Percentiles rank a stretch among this genome's conserved stretches.
Evolutionary conservation across 2,797 vertebrate genomes (phyloP).

Genomic region (Pangasius krempfi): DNA sequence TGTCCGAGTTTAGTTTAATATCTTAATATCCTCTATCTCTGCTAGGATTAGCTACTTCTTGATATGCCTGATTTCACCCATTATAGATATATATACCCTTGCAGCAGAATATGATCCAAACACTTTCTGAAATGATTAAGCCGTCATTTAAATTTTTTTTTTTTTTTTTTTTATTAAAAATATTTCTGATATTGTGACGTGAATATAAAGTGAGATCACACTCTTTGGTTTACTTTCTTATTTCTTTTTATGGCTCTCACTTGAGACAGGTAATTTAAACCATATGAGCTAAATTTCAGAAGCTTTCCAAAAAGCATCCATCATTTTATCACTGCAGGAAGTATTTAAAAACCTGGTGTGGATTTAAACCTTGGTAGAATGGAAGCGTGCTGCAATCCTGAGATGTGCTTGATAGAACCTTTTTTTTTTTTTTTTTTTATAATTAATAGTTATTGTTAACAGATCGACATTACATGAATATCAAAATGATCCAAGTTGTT

Average conservation of each 20-base stretch:
- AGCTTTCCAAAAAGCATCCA: background rate
- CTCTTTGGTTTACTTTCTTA: background rate
- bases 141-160: no score
- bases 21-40: background rate
- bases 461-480: background rate
- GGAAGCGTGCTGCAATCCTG: background rate
- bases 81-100: background rate
- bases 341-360: conserved; percentile 10
- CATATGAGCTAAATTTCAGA: background rate
- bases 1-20: background rate
- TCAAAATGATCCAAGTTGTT: background rate
- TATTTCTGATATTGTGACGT: background rate
- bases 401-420: background rate
- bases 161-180: no score
- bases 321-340: background rate
- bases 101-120: background rate
- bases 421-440: no score
- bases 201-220: background rate
- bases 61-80: background rate
- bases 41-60: background rate
- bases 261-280: background rate
- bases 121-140: background rate
- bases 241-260: background rate
- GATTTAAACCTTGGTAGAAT: background rate
- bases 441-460: background rate